These are phyloP conservation scores for Falco columbarius DNA, from an alignment of 2,797 vertebrate species.

Conservation along the genomic window DNA sequence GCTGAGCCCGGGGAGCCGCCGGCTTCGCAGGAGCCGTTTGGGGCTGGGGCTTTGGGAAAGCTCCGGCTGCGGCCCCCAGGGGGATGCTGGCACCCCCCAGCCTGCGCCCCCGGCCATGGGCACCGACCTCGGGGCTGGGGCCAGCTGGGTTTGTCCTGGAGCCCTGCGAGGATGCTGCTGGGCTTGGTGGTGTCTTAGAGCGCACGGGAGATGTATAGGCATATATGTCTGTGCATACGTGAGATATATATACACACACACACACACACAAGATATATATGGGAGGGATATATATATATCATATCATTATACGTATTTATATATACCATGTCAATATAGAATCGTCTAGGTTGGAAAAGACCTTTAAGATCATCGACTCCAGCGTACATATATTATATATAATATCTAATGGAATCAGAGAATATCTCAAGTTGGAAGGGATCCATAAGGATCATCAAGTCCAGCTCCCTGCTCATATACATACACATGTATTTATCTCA, in stretches of 20 bases:
- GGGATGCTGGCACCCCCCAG: background rate
- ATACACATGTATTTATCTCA: background rate
- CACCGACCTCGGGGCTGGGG: accelerated
- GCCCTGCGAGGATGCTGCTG: accelerated
- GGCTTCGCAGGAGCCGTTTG: background rate
- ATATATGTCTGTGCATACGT: accelerated
- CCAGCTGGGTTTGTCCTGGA: accelerated
- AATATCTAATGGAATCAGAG: background rate
- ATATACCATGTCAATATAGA: background rate
- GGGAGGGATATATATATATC: background rate
- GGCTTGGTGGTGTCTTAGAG: background rate
- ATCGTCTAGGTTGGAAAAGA: background rate
- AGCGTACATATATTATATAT: background rate
- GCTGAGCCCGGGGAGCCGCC: background rate
- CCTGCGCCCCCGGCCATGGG: accelerated
- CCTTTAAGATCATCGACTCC: background rate
- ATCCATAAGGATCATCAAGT: background rate
- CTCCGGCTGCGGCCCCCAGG: background rate
- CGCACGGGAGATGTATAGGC: accelerated
- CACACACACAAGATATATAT: background rate
- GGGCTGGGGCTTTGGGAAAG: background rate
- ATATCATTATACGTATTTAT: background rate
- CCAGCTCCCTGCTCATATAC: background rate
- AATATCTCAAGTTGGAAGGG: background rate
- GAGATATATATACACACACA: background rate